phyloP scores from a whole-genome alignment of 2,888 invertebrate genomes.

The Sinotaia quadrata region DNA sequence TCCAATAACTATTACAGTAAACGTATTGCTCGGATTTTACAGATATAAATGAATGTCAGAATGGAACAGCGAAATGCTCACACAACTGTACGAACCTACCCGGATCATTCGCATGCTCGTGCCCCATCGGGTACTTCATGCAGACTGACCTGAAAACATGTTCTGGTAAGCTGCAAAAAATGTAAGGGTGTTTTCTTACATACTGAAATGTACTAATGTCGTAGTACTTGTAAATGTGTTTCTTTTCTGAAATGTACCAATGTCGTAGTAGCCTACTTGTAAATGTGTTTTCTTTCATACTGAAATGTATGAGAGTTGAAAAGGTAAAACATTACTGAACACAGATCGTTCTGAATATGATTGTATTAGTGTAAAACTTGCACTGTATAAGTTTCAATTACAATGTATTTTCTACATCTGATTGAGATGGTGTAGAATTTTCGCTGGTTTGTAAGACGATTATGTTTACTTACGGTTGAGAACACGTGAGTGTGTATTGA shows the following conservation, averaged over 20 bases:
- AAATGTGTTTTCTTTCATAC: too few species aligned
- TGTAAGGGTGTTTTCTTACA: neutral
- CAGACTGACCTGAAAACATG: constrained; percentile 7
- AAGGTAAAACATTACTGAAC: too few species aligned
- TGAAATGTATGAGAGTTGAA: too few species aligned
- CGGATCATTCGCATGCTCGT: constrained; percentile 24
- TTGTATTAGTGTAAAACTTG: neutral
- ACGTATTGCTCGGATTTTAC: too few species aligned
- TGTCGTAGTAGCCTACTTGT: too few species aligned
- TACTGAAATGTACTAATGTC: too few species aligned
- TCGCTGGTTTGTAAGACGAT: neutral
- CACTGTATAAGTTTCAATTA: neutral
- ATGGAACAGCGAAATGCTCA: too few species aligned
- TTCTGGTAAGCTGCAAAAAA: constrained; percentile 19
- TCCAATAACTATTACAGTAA: too few species aligned
- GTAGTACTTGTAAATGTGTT: neutral
- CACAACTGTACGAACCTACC: neutral
- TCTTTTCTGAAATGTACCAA: neutral
- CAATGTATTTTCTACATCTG: neutral
- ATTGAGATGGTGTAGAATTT: neutral
- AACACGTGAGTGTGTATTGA: neutral
- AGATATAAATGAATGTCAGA: too few species aligned
- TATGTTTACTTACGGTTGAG: neutral
- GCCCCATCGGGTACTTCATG: constrained; percentile 18
- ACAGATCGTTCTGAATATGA: too few species aligned